Evolutionary conservation across 2,113 vertebrate species (phyloP).

Genomic region (Erpornis zantholeuca): DNA sequence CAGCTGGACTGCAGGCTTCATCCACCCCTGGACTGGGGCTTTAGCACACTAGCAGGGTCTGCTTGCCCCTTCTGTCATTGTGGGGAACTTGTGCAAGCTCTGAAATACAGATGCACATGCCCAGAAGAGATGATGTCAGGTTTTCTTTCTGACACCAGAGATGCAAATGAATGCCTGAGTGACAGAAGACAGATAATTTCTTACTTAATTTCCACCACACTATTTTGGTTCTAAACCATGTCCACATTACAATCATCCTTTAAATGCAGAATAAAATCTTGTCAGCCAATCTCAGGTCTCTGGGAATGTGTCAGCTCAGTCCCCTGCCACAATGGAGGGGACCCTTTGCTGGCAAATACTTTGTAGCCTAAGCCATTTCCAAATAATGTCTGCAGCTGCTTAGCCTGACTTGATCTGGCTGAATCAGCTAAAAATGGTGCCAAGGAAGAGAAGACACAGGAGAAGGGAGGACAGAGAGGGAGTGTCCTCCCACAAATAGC

Average conservation of each 20-base stretch:
- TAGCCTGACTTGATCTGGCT: background rate
- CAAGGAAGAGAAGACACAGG: accelerated
- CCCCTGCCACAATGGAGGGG: accelerated
- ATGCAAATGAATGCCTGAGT: background rate
- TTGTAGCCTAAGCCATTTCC: background rate
- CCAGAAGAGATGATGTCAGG: background rate
- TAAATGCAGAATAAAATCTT: background rate
- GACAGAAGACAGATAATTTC: background rate
- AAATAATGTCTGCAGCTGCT: background rate
- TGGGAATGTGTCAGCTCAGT: accelerated
- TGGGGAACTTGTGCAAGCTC: background rate
- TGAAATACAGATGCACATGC: background rate
- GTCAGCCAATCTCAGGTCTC: background rate
- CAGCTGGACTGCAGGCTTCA: background rate
- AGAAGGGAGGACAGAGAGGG: background rate
- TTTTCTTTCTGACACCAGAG: constrained; percentile 1
- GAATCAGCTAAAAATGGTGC: background rate
- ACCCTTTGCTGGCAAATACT: background rate
- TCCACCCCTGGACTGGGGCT: background rate
- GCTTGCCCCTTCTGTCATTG: background rate
- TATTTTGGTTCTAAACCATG: background rate
- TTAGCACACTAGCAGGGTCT: background rate
- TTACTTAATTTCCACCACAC: background rate
- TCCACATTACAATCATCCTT: background rate
- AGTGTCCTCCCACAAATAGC: accelerated